Evolutionary conservation across 2,888 invertebrate genomes (phyloP).

Genomic region (Tetragonisca angustula): DNA sequence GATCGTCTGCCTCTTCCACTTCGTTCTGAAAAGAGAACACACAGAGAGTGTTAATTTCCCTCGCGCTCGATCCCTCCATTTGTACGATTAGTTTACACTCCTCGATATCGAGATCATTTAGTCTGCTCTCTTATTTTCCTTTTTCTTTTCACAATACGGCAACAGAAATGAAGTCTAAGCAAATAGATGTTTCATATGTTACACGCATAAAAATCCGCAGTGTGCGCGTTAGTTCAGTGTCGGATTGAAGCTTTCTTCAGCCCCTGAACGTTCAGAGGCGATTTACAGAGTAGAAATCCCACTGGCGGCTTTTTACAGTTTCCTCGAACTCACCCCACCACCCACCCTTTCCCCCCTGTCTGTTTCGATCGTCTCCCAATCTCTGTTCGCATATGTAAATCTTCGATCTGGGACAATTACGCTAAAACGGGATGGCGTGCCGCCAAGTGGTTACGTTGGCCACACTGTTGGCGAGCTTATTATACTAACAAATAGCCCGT

Average conservation of each 20-base stretch:
- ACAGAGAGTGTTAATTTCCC: conserved; percentile 16
- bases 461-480: conserved; percentile 82
- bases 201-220: no score
- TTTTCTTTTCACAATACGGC: no score
- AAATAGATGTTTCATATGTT: no score
- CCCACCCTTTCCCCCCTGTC: conserved; percentile 4
- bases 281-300: conserved; percentile 1
- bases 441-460: conserved; percentile 82
- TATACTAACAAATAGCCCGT: conserved; percentile 84
- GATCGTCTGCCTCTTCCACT: conserved; percentile 99
- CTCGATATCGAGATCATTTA: no score
- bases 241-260: no score
- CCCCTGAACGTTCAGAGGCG: background rate
- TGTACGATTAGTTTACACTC: no score
- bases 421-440: conserved; percentile 83
- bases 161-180: no score
- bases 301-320: conserved; percentile 52
- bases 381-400: conserved; percentile 80
- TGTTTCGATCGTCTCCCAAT: conserved; percentile 42
- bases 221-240: no score
- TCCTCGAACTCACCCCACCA: conserved; percentile 48
- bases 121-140: no score
- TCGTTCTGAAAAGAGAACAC: conserved; percentile 90
- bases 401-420: conserved; percentile 83
- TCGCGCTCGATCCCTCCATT: background rate